Conservation (phyloP, 2,113 vertebrate genomes). For the Lonchura striata region DNA sequence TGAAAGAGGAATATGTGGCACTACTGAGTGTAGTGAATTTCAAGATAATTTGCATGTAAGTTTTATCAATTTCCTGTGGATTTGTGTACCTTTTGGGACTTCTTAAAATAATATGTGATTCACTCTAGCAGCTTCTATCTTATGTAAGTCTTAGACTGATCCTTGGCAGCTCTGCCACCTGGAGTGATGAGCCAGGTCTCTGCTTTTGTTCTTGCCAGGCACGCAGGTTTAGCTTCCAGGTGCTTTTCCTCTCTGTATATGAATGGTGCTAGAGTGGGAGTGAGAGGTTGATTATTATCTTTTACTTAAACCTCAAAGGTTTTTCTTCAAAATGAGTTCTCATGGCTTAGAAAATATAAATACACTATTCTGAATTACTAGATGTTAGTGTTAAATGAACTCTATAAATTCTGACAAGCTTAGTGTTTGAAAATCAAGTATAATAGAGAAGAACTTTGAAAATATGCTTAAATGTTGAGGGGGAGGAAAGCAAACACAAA, state of each 20-base stretch:
- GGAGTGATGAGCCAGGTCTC: neutral
- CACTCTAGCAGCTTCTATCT: neutral
- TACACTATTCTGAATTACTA: neutral
- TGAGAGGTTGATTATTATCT: neutral
- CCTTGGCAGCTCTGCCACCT: conserved; percentile 11
- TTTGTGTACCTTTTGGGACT: neutral
- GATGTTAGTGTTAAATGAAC: neutral
- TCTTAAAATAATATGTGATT: conserved; percentile 33
- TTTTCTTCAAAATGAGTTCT: neutral
- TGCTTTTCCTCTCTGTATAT: neutral
- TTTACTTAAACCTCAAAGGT: neutral
- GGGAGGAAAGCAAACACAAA: neutral
- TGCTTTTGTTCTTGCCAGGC: neutral
- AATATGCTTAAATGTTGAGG: neutral
- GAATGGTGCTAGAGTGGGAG: neutral
- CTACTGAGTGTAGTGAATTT: neutral
- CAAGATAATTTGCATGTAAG: neutral
- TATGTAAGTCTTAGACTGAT: neutral
- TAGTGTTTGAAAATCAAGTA: neutral
- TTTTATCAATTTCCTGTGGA: neutral
- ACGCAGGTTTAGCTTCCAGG: neutral
- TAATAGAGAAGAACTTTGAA: neutral
- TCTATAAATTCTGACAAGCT: neutral
- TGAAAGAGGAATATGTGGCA: neutral
- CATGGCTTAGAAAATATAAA: neutral